A percentile compares a stretch with the other conserved stretches of the same genome.
Evolutionary conservation across 2,113 vertebrate species (phyloP).

Genomic region (Hemiscyllium ocellatum): DNA sequence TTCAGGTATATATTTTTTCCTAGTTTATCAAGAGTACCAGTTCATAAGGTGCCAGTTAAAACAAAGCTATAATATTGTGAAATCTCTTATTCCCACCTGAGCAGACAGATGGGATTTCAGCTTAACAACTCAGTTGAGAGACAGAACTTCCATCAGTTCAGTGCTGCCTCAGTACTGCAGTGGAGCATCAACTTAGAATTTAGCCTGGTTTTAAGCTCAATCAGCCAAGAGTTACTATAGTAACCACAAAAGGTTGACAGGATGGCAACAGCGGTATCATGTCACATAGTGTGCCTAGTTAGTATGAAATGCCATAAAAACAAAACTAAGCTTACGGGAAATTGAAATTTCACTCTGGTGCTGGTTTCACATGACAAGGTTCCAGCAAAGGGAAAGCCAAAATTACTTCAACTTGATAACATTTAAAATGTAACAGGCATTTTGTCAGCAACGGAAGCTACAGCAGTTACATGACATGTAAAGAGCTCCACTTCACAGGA

Average conservation of each 20-base stretch:
- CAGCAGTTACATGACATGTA: neutral
- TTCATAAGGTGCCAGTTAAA: no score
- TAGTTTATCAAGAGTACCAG: no score
- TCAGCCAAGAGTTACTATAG: neutral
- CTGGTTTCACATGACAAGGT: neutral
- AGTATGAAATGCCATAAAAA: neutral
- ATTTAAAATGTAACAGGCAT: neutral
- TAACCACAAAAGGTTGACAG: neutral
- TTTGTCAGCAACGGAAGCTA: conserved; percentile 23
- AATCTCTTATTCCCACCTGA: neutral
- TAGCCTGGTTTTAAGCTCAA: neutral
- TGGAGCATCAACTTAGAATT: neutral
- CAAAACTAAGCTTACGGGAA: neutral
- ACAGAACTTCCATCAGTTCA: neutral
- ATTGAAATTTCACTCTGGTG: neutral
- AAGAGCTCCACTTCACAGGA: neutral
- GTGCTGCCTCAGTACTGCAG: neutral
- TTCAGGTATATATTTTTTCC: no score
- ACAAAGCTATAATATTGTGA: neutral
- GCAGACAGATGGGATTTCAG: neutral
- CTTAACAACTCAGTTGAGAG: neutral
- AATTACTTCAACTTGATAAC: neutral
- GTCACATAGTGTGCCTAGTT: neutral
- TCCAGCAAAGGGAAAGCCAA: neutral
- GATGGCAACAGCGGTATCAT: neutral